phyloP scores from a whole-genome alignment of 1,140 invertebrate species.

The Lerema accius region DNA sequence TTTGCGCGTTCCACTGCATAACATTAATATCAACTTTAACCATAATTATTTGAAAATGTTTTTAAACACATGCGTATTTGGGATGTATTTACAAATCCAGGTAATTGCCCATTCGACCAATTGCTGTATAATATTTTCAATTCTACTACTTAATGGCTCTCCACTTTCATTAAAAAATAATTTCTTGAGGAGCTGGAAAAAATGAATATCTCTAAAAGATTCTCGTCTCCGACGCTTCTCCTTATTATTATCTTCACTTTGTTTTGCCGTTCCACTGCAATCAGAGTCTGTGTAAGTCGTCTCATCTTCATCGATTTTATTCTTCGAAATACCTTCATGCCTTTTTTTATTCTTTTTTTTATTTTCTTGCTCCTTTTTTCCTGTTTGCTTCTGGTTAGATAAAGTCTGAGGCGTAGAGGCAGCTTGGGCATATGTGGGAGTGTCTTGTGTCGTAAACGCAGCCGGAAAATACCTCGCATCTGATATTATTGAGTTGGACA shows the following conservation, averaged over 20 bases:
- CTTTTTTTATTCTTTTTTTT: neutral
- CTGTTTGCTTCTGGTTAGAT: neutral
- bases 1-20: constrained; percentile 14
- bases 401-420: neutral
- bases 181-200: neutral
- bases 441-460: neutral
- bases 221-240: neutral
- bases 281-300: too few species aligned
- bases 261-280: too few species aligned
- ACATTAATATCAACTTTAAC: neutral
- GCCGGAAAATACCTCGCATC: neutral
- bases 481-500: too few species aligned
- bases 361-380: neutral
- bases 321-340: too few species aligned
- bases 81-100: neutral
- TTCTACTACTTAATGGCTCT: neutral
- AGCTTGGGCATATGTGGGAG: neutral
- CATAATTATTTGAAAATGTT: constrained; percentile 7
- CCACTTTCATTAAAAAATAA: neutral
- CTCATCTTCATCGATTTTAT: too few species aligned
- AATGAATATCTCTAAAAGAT: neutral
- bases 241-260: neutral
- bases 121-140: constrained; percentile 4
- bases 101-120: constrained; percentile 10
- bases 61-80: neutral